Evolutionary conservation across 2,113 vertebrate genomes (phyloP), one percentile per base, ranked within the genome.

Genomic region (Solea solea): DNA sequence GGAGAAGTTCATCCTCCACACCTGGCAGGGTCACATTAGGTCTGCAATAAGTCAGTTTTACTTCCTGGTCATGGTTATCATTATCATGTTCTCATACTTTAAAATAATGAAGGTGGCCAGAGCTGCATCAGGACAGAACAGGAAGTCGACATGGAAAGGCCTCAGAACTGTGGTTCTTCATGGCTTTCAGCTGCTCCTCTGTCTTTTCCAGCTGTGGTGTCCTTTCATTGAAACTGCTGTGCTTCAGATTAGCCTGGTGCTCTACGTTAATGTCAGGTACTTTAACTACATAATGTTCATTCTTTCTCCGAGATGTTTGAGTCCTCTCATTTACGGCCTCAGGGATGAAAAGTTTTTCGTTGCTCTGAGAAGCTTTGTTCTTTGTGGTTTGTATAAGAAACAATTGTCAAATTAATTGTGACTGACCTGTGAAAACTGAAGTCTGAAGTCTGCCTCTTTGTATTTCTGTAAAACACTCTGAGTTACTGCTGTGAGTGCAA

Each of bases 251-350:
- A 44, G 72, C 45, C 8, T 69, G 0, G 10, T 2, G 16, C 34
- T 76, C 28, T 76, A 25, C 7, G 2, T 15, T 0, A 8, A n/a
- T 15, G 12, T 80, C n/a, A 53, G 65, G 48, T 85, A 79, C 21
- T 73, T 73, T 51, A 66, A 83, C 48, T 85, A 78, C 42, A 21
- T 85, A 1, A 5, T 16, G 15, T 88, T 88, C 49, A 54, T n/a
- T 62, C 28, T 88, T 6, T 59, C 70, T 10, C 83, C 83, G 1
- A 67, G 68, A 21, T 83, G 80, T 64, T 42, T 88, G 34, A 78
- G 71, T 74, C 83, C 86, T 73, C 83, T 88, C 25, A 77, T 88
- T 44, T 86, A 86, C 46, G 83, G 83, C 6, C 70, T 88, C 41
- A 78, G 80, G 4, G 81, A 88, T 49, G 52, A 76, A 53, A 59